A percentile compares a stretch with the other conserved stretches of the same genome.
phyloP scores from a whole-genome alignment of 2,113 vertebrate species.

The Monopterus albus region DNA sequence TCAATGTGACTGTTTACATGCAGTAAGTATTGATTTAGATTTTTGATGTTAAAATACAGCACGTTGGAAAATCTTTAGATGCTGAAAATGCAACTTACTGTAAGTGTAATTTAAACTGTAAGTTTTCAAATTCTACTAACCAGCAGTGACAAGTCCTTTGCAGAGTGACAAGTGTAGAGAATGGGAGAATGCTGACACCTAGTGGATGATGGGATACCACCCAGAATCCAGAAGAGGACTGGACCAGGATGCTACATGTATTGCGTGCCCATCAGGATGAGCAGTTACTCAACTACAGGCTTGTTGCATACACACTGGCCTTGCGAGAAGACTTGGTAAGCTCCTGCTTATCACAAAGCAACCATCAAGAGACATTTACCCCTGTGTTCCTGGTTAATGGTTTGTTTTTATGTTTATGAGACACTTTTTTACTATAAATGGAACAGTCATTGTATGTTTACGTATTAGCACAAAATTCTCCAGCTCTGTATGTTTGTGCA shows the following conservation, averaged over 20 bases:
- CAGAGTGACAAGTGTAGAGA: too few relatives aligned
- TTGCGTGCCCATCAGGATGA: conserved; percentile 41
- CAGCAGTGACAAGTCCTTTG: not conserved
- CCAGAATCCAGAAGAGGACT: not conserved
- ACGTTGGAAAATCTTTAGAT: not conserved
- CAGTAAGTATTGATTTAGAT: not conserved
- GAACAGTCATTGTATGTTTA: too few relatives aligned
- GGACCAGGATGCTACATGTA: conserved; percentile 8
- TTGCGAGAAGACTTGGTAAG: conserved; percentile 10
- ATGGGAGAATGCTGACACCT: conserved; percentile 67
- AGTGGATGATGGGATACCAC: conserved; percentile 40
- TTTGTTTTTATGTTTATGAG: not conserved
- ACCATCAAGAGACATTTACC: conserved; percentile 11
- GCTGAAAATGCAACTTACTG: not conserved
- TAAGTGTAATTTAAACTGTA: not conserved
- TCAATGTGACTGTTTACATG: not conserved
- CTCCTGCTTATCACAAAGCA: conserved; percentile 24
- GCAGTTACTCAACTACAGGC: conserved; percentile 33
- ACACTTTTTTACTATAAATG: not conserved
- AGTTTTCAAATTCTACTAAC: too few relatives aligned
- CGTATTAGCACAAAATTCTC: too few relatives aligned
- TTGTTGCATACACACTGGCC: conserved; percentile 37
- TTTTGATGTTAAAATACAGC: not conserved
- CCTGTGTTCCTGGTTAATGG: not conserved
- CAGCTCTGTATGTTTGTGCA: not conserved